Base-by-base conservation (phyloP, 2,888 invertebrate genomes). In the Papilio protenor region DNA sequence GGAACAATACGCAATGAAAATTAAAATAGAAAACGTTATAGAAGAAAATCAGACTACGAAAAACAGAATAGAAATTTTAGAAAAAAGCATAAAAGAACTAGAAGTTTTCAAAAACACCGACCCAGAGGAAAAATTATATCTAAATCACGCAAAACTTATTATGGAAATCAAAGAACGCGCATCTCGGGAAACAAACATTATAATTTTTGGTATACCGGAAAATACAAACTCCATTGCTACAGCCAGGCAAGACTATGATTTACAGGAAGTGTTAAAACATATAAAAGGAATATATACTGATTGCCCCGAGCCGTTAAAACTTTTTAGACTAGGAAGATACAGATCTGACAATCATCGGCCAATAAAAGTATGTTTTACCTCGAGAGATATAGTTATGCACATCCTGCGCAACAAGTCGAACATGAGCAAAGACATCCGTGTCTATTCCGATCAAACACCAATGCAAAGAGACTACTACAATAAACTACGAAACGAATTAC, bases 261-360 rank as follows among this genome's bases (percentile, higher is more conserved):
- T 59, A 23, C 59, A 59, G 23, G 59, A 59, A 59, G 59, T 59
- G 11, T 59, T 59, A 11, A 59, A 59, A 23, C 23, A 59, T 11
- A 6, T 59, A 59, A 59, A 55, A 18, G 8, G 2, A 10, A 18
- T 84, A 1, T 55, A 73, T 40, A 40, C 76, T 12, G 74, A 82
- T n/a, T 81, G 81, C 27, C 79, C 81, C 2, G 80, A 79, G 8
- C 83, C 82, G 69, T 69, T 76, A 1, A 84, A 82, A 78, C 27
- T 73, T 33, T 79, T 82, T 4, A 57, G 84, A 71, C 76, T 85
- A 23, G 84, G 84, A 0, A 84, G 83, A 79, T 83, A 21, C 69
- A 80, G 59, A 79, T 84, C 0, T 84, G 59, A 59, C 23, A 59
- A 59, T 23, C 23, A 59, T 59, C 59, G 27, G 12, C 14, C 61